These are phyloP conservation scores for Malacoraja senta DNA, from an alignment of 2,797 vertebrate species.

Conservation along the genomic window DNA sequence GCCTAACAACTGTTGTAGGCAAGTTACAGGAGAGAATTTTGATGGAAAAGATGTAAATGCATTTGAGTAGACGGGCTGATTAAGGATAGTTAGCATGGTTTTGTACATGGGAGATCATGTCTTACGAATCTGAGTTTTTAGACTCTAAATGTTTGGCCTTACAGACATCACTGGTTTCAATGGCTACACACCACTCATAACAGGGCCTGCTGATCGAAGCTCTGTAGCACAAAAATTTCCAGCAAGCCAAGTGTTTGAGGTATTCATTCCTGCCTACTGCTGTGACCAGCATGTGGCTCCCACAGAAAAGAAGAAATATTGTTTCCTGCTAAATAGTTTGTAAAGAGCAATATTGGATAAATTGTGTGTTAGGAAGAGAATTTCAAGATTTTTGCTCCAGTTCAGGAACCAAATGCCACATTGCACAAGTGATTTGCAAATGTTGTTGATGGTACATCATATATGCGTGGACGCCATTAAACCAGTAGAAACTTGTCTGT, in stretches of 20 bases:
- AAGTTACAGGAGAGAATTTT: too few relatives aligned
- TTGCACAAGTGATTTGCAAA: not conserved
- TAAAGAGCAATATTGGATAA: not conserved
- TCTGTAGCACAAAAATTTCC: not conserved
- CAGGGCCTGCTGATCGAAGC: not conserved
- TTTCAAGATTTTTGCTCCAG: not conserved
- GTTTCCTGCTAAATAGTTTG: not conserved
- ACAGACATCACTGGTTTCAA: not conserved
- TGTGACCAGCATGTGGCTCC: not conserved
- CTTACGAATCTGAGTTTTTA: too few relatives aligned
- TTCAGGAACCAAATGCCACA: not conserved
- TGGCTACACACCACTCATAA: too few relatives aligned
- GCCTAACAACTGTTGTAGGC: too few relatives aligned
- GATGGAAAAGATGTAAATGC: too few relatives aligned
- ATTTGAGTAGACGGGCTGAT: too few relatives aligned
- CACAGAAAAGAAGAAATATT: not conserved
- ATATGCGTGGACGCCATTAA: not conserved
- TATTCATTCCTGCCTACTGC: not conserved
- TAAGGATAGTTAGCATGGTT: too few relatives aligned
- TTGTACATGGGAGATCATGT: too few relatives aligned
- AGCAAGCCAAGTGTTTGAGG: not conserved
- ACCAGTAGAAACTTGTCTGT: not conserved
- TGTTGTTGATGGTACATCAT: not conserved
- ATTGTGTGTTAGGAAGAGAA: not conserved
- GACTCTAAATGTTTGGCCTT: not conserved